These are phyloP conservation scores for Leptopilina boulardi DNA, from an alignment of 1,140 invertebrate species.

Conservation along the genomic window DNA sequence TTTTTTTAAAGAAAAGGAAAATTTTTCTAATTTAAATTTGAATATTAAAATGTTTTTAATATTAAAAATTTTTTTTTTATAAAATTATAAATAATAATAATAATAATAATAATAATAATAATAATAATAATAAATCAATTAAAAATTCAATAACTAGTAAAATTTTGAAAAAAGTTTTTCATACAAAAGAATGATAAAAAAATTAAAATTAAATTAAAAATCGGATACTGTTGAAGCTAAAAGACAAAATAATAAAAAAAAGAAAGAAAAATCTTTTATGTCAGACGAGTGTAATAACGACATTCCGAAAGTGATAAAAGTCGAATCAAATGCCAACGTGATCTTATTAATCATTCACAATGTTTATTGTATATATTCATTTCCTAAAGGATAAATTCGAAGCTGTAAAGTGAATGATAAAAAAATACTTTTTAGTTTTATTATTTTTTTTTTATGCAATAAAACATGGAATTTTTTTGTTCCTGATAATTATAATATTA, in stretches of 20 bases:
- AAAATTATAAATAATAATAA: too few species aligned
- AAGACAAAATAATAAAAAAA: background rate
- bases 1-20: background rate
- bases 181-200: background rate
- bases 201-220: background rate
- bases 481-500: too few species aligned
- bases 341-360: background rate
- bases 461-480: background rate
- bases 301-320: conserved; percentile 1
- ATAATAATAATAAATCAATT: too few species aligned
- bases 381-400: background rate
- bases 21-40: too few species aligned
- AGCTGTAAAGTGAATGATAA: background rate
- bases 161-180: background rate
- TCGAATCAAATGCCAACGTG: background rate
- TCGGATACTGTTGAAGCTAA: background rate
- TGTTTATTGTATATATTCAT: background rate
- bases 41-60: too few species aligned
- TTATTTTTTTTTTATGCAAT: background rate
- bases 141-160: too few species aligned
- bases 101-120: too few species aligned
- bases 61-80: too few species aligned
- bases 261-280: too few species aligned
- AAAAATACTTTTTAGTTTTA: background rate
- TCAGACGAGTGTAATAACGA: background rate